Evolutionary conservation across 2,113 vertebrate species (phyloP).

Genomic region (Amblyornis subalaris): DNA sequence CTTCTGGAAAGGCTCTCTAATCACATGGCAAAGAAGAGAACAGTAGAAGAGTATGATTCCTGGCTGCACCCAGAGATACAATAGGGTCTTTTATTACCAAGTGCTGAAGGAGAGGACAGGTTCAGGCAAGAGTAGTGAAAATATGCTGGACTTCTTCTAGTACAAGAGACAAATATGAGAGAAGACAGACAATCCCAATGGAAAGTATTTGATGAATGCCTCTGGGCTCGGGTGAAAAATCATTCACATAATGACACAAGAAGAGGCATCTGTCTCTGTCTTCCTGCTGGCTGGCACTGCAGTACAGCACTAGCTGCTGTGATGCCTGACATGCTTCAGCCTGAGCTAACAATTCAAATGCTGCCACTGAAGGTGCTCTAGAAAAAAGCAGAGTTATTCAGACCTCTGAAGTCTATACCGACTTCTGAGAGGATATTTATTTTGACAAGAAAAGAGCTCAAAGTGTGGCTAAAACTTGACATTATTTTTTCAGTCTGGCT

Average conservation of each 20-base stretch:
- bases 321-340: fast-evolving
- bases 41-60: neutral
- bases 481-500: neutral
- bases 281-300: neutral
- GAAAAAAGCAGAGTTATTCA: neutral
- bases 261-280: neutral
- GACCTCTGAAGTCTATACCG: neutral
- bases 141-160: neutral
- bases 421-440: neutral
- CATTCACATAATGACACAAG: neutral
- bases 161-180: neutral
- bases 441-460: neutral
- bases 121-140: neutral
- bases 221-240: neutral
- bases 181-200: neutral
- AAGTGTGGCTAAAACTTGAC: neutral
- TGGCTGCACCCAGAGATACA: neutral
- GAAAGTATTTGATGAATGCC: neutral
- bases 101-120: neutral
- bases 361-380: neutral
- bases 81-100: neutral
- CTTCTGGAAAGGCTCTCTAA: neutral
- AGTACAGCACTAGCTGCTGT: neutral
- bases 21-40: neutral
- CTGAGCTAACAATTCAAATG: neutral